Percentiles rank a stretch among this genome's conserved stretches.
Evolutionary conservation across 2,888 invertebrate genomes (phyloP).

Genomic region (Leptinotarsa tumamoca): DNA sequence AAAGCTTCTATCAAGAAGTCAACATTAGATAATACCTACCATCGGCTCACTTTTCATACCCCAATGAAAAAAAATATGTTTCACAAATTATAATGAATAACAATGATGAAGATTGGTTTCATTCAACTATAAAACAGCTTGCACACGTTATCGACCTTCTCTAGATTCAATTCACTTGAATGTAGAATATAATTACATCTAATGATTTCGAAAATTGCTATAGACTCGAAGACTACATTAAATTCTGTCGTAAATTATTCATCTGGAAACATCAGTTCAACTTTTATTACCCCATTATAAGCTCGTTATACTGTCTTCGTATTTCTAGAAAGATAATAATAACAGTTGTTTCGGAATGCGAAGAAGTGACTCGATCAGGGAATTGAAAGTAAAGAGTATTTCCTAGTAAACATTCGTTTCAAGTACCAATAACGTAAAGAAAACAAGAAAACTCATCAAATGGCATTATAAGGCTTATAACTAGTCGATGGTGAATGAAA

Average conservation of each 20-base stretch:
- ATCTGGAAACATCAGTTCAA: constrained; percentile 25
- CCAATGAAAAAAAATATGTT: no score
- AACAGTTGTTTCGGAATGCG: neutral
- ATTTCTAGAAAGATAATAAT: constrained; percentile 12
- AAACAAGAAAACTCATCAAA: neutral
- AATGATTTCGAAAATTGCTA: constrained; percentile 16
- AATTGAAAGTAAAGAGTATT: neutral
- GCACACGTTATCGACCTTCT: neutral
- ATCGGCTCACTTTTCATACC: no score
- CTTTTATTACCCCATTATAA: constrained; percentile 23
- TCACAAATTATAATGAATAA: no score
- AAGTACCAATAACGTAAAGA: neutral
- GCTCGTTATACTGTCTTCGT: constrained; percentile 17
- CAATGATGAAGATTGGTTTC: neutral
- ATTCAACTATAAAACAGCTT: neutral
- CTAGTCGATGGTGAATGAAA: neutral
- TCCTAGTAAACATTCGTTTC: constrained; percentile 1
- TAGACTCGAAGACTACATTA: constrained; percentile 17
- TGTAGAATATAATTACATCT: constrained; percentile 6
- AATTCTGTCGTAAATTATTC: constrained; percentile 27
- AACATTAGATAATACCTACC: no score
- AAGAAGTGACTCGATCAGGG: neutral
- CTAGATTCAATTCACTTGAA: constrained; percentile 3
- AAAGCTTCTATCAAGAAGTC: no score
- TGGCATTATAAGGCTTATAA: neutral